Conservation (phyloP, 2,113 vertebrate species). For the Sterrhoptilus dennistouni region DNA sequence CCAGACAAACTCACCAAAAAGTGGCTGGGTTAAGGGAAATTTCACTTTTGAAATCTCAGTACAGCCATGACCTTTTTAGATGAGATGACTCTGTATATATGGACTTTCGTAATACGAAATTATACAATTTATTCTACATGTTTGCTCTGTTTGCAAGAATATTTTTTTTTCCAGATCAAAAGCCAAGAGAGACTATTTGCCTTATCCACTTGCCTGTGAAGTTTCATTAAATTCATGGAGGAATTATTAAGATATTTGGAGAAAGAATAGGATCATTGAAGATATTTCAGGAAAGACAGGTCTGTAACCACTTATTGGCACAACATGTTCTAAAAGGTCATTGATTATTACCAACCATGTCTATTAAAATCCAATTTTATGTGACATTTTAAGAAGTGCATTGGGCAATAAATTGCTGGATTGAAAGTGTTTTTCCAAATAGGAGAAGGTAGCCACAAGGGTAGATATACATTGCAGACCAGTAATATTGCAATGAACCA, state of each 20-base stretch:
- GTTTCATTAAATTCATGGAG: background rate
- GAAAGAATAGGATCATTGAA: background rate
- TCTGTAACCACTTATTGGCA: background rate
- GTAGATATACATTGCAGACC: background rate
- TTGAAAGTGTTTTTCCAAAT: background rate
- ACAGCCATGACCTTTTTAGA: background rate
- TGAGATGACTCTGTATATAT: background rate
- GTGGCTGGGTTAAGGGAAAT: background rate
- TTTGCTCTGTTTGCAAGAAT: background rate
- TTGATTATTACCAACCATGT: constrained; percentile 18
- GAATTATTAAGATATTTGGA: background rate
- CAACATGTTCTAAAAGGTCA: constrained; percentile 26
- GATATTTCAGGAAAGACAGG: background rate
- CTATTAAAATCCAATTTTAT: constrained; percentile 45
- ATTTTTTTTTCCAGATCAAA: background rate
- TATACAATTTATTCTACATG: background rate
- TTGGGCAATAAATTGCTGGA: background rate
- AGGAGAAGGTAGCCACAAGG: background rate
- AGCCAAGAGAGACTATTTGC: background rate
- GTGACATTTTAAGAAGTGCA: background rate
- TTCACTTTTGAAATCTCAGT: background rate
- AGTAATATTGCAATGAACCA: constrained; percentile 21
- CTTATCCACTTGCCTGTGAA: background rate
- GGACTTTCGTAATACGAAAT: background rate
- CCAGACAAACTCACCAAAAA: background rate